phyloP scores from a whole-genome alignment of 2,888 invertebrate genomes.

The Acrobasis consociella region DNA sequence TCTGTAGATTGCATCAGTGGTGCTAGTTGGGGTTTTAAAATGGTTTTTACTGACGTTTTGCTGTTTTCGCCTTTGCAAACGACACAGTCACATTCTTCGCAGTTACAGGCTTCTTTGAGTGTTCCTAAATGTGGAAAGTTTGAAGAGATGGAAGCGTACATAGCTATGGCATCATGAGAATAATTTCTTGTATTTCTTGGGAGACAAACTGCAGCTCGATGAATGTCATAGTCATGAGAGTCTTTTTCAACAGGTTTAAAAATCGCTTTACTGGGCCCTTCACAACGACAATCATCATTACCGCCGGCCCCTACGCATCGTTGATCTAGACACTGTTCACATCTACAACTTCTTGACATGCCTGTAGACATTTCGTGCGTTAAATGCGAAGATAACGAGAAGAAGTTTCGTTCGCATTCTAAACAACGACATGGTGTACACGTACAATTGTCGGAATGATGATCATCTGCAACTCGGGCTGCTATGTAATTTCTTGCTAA shows the following conservation, averaged over 20 bases:
- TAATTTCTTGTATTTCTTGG: constrained; percentile 23
- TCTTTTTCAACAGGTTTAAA: constrained; percentile 51
- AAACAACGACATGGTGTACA: constrained; percentile 52
- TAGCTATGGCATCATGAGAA: constrained; percentile 32
- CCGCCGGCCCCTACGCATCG: constrained; percentile 43
- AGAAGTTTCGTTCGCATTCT: constrained; percentile 43
- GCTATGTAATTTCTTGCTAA: neutral
- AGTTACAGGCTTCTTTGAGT: constrained; percentile 35
- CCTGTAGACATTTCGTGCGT: constrained; percentile 51
- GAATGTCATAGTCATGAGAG: constrained; percentile 53
- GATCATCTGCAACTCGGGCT: constrained; percentile 6
- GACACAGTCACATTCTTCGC: constrained; percentile 50
- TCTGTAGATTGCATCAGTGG: neutral
- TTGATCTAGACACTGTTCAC: constrained; percentile 49
- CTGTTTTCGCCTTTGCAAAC: constrained; percentile 40
- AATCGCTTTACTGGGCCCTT: constrained; percentile 42
- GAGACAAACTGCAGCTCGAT: constrained; percentile 36
- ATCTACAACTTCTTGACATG: constrained; percentile 47
- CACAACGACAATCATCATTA: constrained; percentile 49
- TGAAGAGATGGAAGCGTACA: constrained; percentile 43
- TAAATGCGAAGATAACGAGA: constrained; percentile 37
- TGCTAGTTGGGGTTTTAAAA: constrained; percentile 11
- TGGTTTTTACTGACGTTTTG: constrained; percentile 19
- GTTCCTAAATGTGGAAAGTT: constrained; percentile 30
- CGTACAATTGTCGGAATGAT: constrained; percentile 36